Evolutionary conservation across 2,113 vertebrate genomes (phyloP).

Genomic region (Nyctibius bracteatus): DNA sequence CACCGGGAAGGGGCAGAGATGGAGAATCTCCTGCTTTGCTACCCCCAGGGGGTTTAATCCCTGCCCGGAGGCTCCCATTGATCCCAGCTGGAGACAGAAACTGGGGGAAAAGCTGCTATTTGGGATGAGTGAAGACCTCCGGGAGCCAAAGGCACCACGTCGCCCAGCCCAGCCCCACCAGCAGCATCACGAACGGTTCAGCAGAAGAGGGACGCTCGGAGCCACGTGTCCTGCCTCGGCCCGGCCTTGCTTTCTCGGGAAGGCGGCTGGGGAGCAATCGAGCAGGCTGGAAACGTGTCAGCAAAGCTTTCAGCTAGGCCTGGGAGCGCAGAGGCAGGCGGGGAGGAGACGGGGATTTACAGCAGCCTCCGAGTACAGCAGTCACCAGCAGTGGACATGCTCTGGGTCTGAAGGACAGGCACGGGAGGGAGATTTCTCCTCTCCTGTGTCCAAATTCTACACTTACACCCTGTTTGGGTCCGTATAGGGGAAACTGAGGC

Average conservation of each 20-base stretch:
- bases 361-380: neutral
- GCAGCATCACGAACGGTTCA: neutral
- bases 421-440: fast-evolving
- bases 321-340: neutral
- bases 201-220: neutral
- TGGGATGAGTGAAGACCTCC: neutral
- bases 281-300: neutral
- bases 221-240: neutral
- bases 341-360: neutral
- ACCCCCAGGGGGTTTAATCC: neutral
- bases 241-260: neutral
- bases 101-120: neutral
- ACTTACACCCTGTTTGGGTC: neutral
- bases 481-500: neutral
- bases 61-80: fast-evolving
- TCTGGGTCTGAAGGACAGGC: neutral
- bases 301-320: neutral
- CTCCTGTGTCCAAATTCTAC: neutral
- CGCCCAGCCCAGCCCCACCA: neutral
- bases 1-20: neutral
- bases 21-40: neutral
- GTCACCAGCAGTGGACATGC: neutral
- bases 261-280: neutral
- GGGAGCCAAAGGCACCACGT: fast-evolving
- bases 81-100: neutral